Conservation (phyloP, 2,888 invertebrate species). For the Rosalia funebris region DNA sequence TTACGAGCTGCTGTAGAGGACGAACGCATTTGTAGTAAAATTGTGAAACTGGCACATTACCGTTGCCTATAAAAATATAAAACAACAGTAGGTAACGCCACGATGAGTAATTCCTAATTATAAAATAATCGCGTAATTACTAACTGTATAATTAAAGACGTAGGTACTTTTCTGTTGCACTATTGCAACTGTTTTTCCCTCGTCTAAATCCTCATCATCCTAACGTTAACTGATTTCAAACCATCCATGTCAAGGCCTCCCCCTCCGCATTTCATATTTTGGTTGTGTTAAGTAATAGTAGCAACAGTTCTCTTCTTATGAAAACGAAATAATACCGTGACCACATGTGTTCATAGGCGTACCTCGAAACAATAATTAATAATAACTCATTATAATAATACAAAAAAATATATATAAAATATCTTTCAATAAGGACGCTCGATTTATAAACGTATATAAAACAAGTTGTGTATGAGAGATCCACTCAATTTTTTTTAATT, state of each 20-base stretch:
- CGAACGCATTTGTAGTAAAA: constrained; percentile 3
- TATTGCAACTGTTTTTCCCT: constrained; percentile 40
- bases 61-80: constrained; percentile 4
- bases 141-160: constrained; percentile 7
- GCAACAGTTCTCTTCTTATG: constrained; percentile 38
- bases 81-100: constrained; percentile 7
- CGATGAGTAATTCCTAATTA: constrained; percentile 24
- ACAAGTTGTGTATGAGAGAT: no score
- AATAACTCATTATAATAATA: no score
- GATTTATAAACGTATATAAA: no score
- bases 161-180: constrained; percentile 3
- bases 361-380: neutral
- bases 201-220: constrained; percentile 40
- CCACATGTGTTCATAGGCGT: neutral
- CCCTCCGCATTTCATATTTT: constrained; percentile 34
- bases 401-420: no score
- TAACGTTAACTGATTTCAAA: constrained; percentile 43
- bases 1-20: constrained; percentile 5
- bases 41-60: constrained; percentile 11
- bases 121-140: constrained; percentile 23
- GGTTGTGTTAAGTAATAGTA: constrained; percentile 42
- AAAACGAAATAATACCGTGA: constrained; percentile 29
- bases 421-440: no score
- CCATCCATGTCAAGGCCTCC: constrained; percentile 46
- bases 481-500: no score